phyloP scores from a whole-genome alignment of 2,113 vertebrate genomes.

The Anhinga anhinga region DNA sequence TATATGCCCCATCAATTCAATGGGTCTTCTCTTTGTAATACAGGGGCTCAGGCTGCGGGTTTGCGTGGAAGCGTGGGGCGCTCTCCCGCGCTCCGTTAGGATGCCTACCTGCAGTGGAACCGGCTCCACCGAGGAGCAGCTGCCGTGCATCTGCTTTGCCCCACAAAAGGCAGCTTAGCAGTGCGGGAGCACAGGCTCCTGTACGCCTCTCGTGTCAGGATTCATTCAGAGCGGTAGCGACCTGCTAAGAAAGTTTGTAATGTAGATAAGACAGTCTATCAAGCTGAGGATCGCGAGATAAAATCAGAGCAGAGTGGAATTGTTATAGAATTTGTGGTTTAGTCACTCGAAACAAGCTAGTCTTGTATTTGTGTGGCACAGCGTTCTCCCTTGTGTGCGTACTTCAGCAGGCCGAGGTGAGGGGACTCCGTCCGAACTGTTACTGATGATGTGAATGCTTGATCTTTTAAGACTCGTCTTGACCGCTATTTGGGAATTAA shows the following conservation, averaged over 20 bases:
- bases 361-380: background rate
- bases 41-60: background rate
- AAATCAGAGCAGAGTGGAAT: background rate
- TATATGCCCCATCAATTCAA: background rate
- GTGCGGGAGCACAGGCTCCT: background rate
- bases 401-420: background rate
- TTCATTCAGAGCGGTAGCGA: background rate
- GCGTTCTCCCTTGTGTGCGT: accelerated
- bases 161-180: background rate
- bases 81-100: background rate
- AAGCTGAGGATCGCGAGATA: background rate
- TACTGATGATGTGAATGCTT: background rate
- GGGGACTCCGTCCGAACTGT: background rate
- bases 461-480: background rate
- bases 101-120: background rate
- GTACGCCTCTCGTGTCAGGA: background rate
- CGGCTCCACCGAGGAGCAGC: background rate
- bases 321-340: background rate
- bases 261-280: background rate
- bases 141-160: background rate
- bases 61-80: background rate
- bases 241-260: background rate
- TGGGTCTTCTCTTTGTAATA: background rate
- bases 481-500: background rate
- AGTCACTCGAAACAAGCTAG: background rate